Evolutionary conservation across 2,797 vertebrate species (phyloP).

Genomic region (Amblyraja radiata): DNA sequence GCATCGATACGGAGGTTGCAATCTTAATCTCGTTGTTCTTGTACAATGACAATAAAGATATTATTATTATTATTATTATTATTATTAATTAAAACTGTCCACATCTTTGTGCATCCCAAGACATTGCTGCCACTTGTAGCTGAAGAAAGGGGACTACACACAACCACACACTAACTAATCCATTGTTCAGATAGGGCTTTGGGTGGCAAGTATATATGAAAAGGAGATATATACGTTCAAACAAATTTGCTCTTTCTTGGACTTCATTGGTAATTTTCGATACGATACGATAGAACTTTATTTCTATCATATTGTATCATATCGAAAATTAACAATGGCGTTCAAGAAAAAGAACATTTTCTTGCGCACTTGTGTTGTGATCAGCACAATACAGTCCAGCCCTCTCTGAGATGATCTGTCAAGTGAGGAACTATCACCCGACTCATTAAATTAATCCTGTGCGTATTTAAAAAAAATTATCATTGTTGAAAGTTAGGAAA

Average conservation of each 20-base stretch:
- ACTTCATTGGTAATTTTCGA: neutral
- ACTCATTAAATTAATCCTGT: neutral
- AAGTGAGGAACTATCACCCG: neutral
- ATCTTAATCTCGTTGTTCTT: too few species aligned
- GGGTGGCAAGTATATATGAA: neutral
- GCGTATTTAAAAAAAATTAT: neutral
- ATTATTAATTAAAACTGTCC: neutral
- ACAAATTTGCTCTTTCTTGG: neutral
- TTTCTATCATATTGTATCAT: too few species aligned
- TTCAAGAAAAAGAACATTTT: too few species aligned
- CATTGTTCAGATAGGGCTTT: neutral
- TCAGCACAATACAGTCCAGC: neutral
- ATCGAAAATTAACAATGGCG: too few species aligned
- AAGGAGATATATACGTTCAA: too few species aligned
- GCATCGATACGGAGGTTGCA: too few species aligned
- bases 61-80: too few species aligned
- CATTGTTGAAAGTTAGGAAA: neutral
- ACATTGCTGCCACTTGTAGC: neutral
- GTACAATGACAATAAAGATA: too few species aligned
- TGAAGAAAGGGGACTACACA: neutral
- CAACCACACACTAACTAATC: neutral
- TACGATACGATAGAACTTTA: too few species aligned
- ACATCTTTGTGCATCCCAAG: too few species aligned
- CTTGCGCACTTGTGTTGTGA: neutral
- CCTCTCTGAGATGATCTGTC: neutral